A percentile compares a stretch with the other conserved stretches of the same genome.
phyloP scores from a whole-genome alignment of 2,888 invertebrate species.

The Odontothrips loti region DNA sequence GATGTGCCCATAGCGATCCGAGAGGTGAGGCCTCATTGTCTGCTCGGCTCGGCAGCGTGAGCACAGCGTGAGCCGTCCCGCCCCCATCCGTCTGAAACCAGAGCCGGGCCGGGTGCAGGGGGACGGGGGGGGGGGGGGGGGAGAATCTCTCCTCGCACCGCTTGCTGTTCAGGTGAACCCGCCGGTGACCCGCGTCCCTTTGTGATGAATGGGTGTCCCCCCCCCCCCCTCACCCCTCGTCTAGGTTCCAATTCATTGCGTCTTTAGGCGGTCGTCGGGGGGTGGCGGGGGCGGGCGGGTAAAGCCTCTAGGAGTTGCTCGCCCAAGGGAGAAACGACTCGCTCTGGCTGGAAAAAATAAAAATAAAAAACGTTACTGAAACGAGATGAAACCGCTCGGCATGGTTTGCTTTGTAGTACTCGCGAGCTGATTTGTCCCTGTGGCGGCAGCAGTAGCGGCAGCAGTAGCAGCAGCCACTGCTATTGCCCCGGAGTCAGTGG shows the following conservation, averaged over 20 bases:
- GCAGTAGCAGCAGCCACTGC: background rate
- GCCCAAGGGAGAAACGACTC: background rate
- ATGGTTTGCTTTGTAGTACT: background rate
- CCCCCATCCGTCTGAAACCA: background rate
- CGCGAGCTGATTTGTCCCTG: background rate
- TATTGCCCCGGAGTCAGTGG: no score
- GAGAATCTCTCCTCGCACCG: background rate
- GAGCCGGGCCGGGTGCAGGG: background rate
- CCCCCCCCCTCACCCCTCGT: background rate
- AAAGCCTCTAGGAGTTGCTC: no score
- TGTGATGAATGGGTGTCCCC: constrained; percentile 18
- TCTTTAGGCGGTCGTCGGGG: background rate
- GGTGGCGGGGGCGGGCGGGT: background rate
- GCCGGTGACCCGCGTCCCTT: background rate
- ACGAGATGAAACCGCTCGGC: background rate
- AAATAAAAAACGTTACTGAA: no score
- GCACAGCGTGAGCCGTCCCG: background rate
- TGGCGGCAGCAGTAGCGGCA: background rate
- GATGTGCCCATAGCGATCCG: no score
- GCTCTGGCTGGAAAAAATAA: no score
- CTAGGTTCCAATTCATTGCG: constrained; percentile 6
- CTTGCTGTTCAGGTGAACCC: constrained; percentile 13
- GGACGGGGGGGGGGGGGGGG: background rate
- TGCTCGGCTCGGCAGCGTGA: background rate
- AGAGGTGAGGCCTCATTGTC: no score